Evolutionary conservation across 2,888 invertebrate species (phyloP).

Genomic region (Trimorus sp.): DNA sequence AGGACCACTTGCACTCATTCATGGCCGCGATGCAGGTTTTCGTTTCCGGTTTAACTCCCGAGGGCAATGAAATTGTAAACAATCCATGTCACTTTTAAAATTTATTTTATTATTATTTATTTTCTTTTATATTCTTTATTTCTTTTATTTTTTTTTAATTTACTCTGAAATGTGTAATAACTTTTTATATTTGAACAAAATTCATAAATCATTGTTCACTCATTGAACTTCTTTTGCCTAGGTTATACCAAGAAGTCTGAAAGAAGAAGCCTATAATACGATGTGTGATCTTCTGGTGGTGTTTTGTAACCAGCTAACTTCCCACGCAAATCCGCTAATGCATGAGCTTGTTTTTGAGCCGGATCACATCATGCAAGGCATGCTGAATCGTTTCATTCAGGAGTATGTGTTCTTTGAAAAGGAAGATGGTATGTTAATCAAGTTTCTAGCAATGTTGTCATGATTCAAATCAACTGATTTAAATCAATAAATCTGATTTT

Average conservation of each 20-base stretch:
- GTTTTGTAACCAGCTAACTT: conserved; percentile 92
- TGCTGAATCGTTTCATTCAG: conserved; percentile 95
- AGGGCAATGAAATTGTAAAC: conserved; percentile 88
- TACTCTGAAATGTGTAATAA: too few relatives aligned
- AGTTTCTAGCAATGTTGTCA: too few relatives aligned
- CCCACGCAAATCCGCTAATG: conserved; percentile 82
- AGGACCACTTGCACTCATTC: conserved; percentile 89
- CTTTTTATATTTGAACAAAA: too few relatives aligned
- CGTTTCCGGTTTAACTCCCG: conserved; percentile 82
- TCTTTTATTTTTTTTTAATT: too few relatives aligned
- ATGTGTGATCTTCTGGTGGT: conserved; percentile 97
- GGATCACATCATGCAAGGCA: conserved; percentile 89
- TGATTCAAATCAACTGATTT: too few relatives aligned
- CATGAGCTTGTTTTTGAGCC: conserved; percentile 90
- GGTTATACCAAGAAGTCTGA: conserved; percentile 71
- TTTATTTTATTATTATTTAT: too few relatives aligned
- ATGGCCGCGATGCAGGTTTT: conserved; percentile 87
- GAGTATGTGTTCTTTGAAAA: conserved; percentile 96
- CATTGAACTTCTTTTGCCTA: conserved; percentile 7
- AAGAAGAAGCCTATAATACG: conserved; percentile 91
- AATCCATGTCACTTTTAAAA: too few relatives aligned
- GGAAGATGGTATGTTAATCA: conserved; percentile 89
- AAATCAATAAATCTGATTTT: too few relatives aligned
- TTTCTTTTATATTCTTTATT: too few relatives aligned
- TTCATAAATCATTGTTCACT: too few relatives aligned